Evolutionary conservation across 2,113 vertebrate genomes (phyloP).

Genomic region (Lophura nycthemera): DNA sequence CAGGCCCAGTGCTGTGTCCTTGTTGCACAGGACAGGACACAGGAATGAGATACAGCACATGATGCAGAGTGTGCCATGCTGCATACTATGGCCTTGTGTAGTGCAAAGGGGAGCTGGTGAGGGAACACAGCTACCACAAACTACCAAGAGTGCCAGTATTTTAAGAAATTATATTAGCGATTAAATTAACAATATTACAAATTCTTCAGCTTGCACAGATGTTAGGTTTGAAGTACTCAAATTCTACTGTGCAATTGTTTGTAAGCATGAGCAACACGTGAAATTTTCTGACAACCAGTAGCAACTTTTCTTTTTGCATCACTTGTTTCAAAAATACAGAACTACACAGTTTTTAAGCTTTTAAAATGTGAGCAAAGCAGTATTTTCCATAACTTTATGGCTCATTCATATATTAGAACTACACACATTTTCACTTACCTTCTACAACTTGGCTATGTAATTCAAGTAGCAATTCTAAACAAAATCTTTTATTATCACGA

Average conservation of each 20-base stretch:
- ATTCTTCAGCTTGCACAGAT: background rate
- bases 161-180: background rate
- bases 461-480: background rate
- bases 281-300: background rate
- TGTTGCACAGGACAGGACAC: background rate
- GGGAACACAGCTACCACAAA: accelerated
- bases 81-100: accelerated
- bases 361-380: background rate
- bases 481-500: background rate
- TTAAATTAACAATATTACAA: background rate
- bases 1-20: background rate
- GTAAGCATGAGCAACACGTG: background rate
- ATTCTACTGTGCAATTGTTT: background rate
- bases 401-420: background rate
- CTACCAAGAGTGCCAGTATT: background rate
- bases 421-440: background rate
- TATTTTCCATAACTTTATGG: background rate
- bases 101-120: background rate
- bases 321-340: background rate
- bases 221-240: background rate
- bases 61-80: accelerated
- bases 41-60: background rate
- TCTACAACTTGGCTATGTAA: background rate
- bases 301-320: background rate
- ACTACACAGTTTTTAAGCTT: background rate